These are phyloP conservation scores for Octopus bimaculoides DNA, from an alignment of 1,140 invertebrate genomes.

Conservation along the genomic window DNA sequence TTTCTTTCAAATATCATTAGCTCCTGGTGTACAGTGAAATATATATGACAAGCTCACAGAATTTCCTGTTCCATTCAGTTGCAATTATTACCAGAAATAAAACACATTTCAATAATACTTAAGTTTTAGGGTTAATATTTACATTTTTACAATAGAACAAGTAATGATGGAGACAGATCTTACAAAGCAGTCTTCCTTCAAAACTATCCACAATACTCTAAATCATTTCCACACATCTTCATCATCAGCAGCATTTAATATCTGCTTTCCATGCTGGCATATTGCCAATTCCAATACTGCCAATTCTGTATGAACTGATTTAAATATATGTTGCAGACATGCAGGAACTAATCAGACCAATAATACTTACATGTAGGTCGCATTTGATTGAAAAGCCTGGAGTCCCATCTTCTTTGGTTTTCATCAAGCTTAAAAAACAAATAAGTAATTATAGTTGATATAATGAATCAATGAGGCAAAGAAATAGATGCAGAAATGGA, in stretches of 20 bases:
- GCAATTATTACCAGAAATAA: no score
- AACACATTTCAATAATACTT: no score
- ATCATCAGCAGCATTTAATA: neutral
- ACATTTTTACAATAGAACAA: no score
- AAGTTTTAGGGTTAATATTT: no score
- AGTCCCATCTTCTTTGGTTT: conserved; percentile 53
- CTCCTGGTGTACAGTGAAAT: no score
- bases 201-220: neutral
- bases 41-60: no score
- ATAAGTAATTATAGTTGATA: no score
- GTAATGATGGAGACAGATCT: no score
- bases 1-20: no score
- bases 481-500: no score
- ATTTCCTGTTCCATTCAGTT: no score
- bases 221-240: neutral
- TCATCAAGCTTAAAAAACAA: conserved; percentile 18
- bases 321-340: neutral
- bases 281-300: neutral
- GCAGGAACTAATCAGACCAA: neutral
- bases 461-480: no score
- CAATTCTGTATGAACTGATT: neutral
- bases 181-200: neutral
- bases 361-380: conserved; percentile 64
- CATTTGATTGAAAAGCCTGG: conserved; percentile 55
- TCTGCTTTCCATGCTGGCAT: neutral